These are phyloP conservation scores for Burhinus bistriatus DNA, from an alignment of 2,113 vertebrate species.

Conservation along the genomic window DNA sequence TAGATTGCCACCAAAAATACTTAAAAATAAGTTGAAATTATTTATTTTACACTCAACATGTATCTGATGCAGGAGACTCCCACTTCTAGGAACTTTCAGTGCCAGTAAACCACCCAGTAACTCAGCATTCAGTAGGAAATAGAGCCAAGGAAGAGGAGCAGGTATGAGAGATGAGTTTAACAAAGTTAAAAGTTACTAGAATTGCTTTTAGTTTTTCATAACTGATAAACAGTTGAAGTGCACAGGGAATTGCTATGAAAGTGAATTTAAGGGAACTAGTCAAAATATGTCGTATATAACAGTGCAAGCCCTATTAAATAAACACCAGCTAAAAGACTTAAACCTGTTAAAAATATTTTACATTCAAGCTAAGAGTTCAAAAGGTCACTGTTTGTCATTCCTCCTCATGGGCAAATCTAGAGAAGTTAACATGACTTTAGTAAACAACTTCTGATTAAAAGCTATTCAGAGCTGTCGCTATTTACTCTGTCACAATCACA, in stretches of 20 bases:
- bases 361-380: neutral
- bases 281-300: neutral
- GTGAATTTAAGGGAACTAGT: neutral
- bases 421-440: neutral
- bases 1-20: neutral
- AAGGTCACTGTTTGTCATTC: conserved; percentile 16
- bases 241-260: neutral
- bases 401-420: neutral
- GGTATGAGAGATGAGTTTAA: neutral
- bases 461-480: neutral
- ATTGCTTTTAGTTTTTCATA: neutral
- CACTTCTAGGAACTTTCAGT: neutral
- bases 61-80: neutral
- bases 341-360: conserved; percentile 32
- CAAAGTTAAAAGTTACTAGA: neutral
- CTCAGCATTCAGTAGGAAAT: neutral
- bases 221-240: neutral
- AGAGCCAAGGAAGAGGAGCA: neutral
- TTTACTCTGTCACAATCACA: neutral
- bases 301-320: neutral
- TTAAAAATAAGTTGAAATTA: neutral
- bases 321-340: neutral
- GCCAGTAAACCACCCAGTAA: neutral
- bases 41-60: neutral
- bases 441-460: conserved; percentile 24